Evolutionary conservation across 2,888 invertebrate species (phyloP).

Genomic region (Cryptocephalus primarius): DNA sequence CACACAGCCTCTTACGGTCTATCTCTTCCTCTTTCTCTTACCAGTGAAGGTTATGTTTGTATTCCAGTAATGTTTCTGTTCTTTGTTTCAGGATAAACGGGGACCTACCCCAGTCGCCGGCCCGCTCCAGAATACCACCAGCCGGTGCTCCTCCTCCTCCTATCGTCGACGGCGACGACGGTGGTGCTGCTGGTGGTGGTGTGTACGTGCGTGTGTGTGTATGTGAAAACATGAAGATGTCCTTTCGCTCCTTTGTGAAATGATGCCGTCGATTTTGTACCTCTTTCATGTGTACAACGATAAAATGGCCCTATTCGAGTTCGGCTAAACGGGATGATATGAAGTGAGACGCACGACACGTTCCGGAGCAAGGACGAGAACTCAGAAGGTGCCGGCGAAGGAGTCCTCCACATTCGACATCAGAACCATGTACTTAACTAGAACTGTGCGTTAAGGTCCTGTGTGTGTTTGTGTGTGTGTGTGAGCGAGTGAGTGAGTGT

Average conservation of each 20-base stretch:
- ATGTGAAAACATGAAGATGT: conserved; percentile 9
- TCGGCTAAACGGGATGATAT: conserved; percentile 27
- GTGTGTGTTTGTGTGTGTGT: no score
- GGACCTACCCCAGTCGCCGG: no score
- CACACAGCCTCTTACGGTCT: no score
- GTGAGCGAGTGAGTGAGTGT: no score
- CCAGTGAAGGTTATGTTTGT: background rate
- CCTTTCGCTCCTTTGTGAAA: conserved; percentile 18
- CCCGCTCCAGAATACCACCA: no score
- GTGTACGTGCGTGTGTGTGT: no score
- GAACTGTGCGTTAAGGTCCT: conserved; percentile 16
- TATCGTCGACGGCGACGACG: no score
- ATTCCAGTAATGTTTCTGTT: no score
- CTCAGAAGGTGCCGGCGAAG: background rate
- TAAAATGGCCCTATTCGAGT: conserved; percentile 39
- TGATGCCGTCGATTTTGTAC: conserved; percentile 25
- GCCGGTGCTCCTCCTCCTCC: no score
- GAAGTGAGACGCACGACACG: conserved; percentile 1
- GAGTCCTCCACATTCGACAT: background rate
- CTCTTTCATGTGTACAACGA: conserved; percentile 27
- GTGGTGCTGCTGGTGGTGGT: no score
- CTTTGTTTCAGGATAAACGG: no score
- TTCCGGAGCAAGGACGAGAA: background rate
- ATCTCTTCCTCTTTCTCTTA: no score
- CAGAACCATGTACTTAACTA: conserved; percentile 19